phyloP scores from a whole-genome alignment of 1,140 invertebrate genomes.

The Bradysia coprophila region DNA sequence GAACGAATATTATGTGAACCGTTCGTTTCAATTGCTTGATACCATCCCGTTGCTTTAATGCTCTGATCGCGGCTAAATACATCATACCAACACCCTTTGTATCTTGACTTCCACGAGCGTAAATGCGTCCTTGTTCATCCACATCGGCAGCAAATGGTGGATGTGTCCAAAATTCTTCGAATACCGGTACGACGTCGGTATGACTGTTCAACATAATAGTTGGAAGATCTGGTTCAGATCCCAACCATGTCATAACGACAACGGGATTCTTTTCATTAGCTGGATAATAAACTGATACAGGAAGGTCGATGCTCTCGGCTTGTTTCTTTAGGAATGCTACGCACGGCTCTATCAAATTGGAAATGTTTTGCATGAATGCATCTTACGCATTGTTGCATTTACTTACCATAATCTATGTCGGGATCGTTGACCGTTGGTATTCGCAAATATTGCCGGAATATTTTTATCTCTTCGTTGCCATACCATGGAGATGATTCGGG shows the following conservation, averaged over 20 bases:
- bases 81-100: conserved; percentile 72
- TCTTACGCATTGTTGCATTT: background rate
- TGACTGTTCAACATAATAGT: conserved; percentile 71
- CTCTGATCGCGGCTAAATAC: conserved; percentile 60
- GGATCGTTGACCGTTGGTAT: conserved; percentile 65
- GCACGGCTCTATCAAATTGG: conserved; percentile 19
- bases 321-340: conserved; percentile 41
- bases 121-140: conserved; percentile 62
- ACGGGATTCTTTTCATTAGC: conserved; percentile 40
- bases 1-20: too few relatives aligned
- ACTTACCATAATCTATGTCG: conserved; percentile 57
- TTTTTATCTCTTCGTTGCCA: conserved; percentile 34
- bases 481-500: too few relatives aligned
- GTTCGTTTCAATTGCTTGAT: background rate
- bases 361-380: too few relatives aligned
- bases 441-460: conserved; percentile 54
- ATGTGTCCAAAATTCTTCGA: conserved; percentile 58
- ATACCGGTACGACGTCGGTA: conserved; percentile 83
- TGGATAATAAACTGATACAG: conserved; percentile 26
- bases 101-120: conserved; percentile 62
- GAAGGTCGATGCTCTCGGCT: conserved; percentile 37
- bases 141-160: conserved; percentile 62
- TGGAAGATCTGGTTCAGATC: conserved; percentile 34
- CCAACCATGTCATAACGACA: conserved; percentile 59
- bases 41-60: conserved; percentile 28